Evolutionary conservation across 2,888 invertebrate genomes (phyloP), one percentile per base, ranked within the genome.

Genomic region (Apomyelois bistriatella): DNA sequence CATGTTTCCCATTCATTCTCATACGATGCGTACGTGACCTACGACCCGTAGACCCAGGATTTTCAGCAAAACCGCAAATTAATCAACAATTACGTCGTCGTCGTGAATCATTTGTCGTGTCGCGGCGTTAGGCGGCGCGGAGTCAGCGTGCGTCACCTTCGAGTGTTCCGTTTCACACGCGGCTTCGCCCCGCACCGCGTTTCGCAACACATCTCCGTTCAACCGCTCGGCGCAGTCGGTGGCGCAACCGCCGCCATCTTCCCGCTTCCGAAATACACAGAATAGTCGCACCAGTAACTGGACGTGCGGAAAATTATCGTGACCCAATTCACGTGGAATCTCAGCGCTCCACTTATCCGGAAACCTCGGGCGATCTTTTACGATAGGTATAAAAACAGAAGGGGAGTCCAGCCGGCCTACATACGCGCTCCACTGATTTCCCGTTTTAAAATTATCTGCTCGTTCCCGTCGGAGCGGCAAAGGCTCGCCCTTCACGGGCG

Each of bases 401-500:
- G 75, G 78, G 73, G 76, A 76, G 76, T 78, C 79, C 84, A 79
- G 79, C 76, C 84, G 86, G 75, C 85, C 86, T 83, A 85, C 67
- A 86, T 85, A 75, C 76, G 76, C 85, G 86, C 83, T 83, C 73
- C 79, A 78, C 70, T 86, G 87, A 72, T 82, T 85, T 87, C 85
- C 85, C 78, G 81, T 79, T 84, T 79, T 86, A 87, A 83, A 87
- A 84, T 87, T 83, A 85, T 74, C 85, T 72, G 74, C 79, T 76
- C 76, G 71, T 72, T 74, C 79, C 76, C 84, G 79, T 71, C 76
- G 79, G 72, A 80, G 84, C 85, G 84, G 77, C 76, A 83, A 81
- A 72, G 62, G 73, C 71, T 72, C 81, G 86, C 82, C 86, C 87
- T 87, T 88, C 86, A 85, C 85, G 83, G 79, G 68, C 78, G 76